Evolutionary conservation across 2,113 vertebrate genomes (phyloP), one percentile per base, ranked within the genome.

Genomic region (Trachemys scripta): DNA sequence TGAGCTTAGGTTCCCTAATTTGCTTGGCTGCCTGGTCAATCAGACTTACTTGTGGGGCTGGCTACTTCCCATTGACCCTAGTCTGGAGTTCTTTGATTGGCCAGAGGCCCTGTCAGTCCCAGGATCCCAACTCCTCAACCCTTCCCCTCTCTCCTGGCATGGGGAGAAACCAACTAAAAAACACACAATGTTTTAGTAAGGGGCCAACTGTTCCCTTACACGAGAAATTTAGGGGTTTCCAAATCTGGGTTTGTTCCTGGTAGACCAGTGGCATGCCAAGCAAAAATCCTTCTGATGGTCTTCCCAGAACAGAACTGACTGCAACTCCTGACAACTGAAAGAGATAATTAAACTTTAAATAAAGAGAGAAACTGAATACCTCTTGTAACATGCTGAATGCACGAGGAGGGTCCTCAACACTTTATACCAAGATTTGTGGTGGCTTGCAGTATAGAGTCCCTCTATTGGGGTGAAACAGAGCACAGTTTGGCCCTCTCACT

Each of bases 391-490:
- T 31, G 29, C 29, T 62, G 8, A 90, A 91, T 5, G 5, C 51
- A 50, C 22, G 82, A 56, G 5, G 4, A 9, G 4, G 50, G 50
- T 0, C 5, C 8, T 87, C 54, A 78, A 2, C 2, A 42, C 0
- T 2, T 90, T 42, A 59, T 11, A 75, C 3, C 29, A 59, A 3
- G 35, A 65, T 65, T 19, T 65, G 62, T 4, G 31, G 31, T n/a
- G 31, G 14, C 62, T 87, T 92, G 72, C 31, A 82, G 0, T 0
- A 10, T 72, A 1, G 14, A 38, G 1, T 47, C 82, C 5, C 1
- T 2, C 65, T 57, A 31, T 69, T 81, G 31, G 25, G 20, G 16
- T 79, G 80, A 65, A 85, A 80, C 75, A 93, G 31, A 22, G 1
- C n/a, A 83, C 35, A 57, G 5, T 76, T 88, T 90, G 56, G 14